phyloP scores from a whole-genome alignment of 2,113 vertebrate species.

The Sinocyclocheilus grahami region DNA sequence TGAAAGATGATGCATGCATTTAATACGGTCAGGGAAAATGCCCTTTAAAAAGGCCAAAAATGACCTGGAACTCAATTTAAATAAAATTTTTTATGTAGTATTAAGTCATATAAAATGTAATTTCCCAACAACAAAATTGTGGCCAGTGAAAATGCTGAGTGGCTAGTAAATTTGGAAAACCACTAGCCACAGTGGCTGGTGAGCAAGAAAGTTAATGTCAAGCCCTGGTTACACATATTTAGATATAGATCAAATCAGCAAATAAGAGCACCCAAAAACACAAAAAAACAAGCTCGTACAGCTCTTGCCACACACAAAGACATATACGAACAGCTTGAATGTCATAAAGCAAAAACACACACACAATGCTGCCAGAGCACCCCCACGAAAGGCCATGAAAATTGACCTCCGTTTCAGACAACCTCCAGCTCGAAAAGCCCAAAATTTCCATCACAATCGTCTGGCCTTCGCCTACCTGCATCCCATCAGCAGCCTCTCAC shows the following conservation, averaged over 20 bases:
- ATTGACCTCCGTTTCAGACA: constrained; percentile 24
- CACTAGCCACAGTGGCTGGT: too few relatives aligned
- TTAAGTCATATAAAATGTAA: too few relatives aligned
- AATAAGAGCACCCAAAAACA: not conserved
- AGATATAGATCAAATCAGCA: not conserved
- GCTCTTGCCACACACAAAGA: not conserved
- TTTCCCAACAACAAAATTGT: too few relatives aligned
- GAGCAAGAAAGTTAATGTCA: too few relatives aligned
- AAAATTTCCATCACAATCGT: constrained; percentile 52
- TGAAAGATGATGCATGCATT: too few relatives aligned
- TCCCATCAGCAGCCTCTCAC: constrained; percentile 23
- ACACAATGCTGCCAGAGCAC: not conserved
- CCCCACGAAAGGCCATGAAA: not conserved
- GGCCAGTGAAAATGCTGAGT: too few relatives aligned
- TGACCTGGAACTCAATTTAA: too few relatives aligned
- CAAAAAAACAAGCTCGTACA: not conserved
- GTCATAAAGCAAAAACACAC: not conserved
- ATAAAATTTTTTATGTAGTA: too few relatives aligned
- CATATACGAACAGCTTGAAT: not conserved
- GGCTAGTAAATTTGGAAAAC: too few relatives aligned
- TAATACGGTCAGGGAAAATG: too few relatives aligned
- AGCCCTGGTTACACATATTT: not conserved
- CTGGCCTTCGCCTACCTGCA: constrained; percentile 44
- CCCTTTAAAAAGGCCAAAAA: too few relatives aligned
- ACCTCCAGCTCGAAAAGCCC: not conserved